A percentile compares a stretch with the other conserved stretches of the same genome.
Conservation (phyloP, 2,888 invertebrate species). For the Conops quadrifasciatus region DNA sequence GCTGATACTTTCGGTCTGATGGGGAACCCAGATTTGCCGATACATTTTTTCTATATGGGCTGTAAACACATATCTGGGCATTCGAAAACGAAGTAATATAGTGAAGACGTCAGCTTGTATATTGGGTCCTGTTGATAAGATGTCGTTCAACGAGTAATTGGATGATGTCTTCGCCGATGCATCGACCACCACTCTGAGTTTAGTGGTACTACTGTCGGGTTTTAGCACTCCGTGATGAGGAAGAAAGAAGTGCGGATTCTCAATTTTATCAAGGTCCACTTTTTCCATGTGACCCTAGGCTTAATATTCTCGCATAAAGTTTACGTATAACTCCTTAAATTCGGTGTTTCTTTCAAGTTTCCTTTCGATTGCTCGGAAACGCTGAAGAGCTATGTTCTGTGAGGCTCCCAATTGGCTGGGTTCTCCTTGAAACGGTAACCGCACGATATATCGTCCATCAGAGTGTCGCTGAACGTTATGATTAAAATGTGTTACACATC, state of each 20-base stretch:
- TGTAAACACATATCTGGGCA: not conserved
- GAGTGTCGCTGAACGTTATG: not conserved
- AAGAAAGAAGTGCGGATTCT: too few species aligned
- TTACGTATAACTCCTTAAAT: too few species aligned
- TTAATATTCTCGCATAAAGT: too few species aligned
- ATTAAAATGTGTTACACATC: not conserved
- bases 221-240: too few species aligned
- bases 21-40: slow-evolving; percentile 9
- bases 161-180: slow-evolving; percentile 33
- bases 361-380: not conserved
- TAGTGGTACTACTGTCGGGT: too few species aligned
- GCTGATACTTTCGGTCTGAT: too few species aligned
- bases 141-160: slow-evolving; percentile 30
- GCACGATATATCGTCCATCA: not conserved
- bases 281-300: too few species aligned
- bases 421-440: not conserved
- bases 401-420: not conserved
- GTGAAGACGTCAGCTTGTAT: slow-evolving; percentile 7
- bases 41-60: slow-evolving; percentile 15
- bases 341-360: not conserved
- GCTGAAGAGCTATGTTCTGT: not conserved
- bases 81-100: not conserved
- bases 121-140: slow-evolving; percentile 1
- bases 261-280: too few species aligned
- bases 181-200: too few species aligned